Percentiles rank a stretch among this genome's conserved stretches.
Conservation (phyloP, 2,888 invertebrate genomes). For the Ceramica pisi region DNA sequence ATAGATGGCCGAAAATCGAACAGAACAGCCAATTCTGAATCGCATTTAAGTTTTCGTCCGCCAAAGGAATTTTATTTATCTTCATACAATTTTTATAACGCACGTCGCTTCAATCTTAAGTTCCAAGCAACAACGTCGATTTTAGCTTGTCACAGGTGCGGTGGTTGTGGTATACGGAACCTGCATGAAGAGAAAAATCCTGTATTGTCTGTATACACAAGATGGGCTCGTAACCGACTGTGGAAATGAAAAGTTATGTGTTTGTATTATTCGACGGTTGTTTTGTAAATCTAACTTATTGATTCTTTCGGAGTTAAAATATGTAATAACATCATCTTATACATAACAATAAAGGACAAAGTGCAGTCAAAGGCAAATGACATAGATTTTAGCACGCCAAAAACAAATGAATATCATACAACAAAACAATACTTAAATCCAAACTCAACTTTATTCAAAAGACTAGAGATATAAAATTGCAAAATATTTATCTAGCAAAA, state of each 20-base stretch:
- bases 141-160: conserved; percentile 19
- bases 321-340: too few relatives aligned
- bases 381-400: too few relatives aligned
- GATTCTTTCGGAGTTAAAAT: not conserved
- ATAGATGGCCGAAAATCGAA: conserved; percentile 55
- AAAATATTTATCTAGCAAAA: not conserved
- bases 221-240: conserved; percentile 33
- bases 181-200: conserved; percentile 61
- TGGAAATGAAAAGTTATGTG: conserved; percentile 55
- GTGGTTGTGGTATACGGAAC: conserved; percentile 30
- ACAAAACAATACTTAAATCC: too few relatives aligned
- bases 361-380: too few relatives aligned
- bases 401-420: too few relatives aligned
- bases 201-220: conserved; percentile 56
- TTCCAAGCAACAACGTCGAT: conserved; percentile 12
- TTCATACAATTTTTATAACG: conserved; percentile 30
- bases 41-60: conserved; percentile 61
- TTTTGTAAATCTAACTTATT: conserved; percentile 9
- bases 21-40: conserved; percentile 60
- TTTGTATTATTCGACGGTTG: conserved; percentile 27
- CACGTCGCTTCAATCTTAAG: conserved; percentile 7
- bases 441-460: too few relatives aligned
- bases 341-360: too few relatives aligned
- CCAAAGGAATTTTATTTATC: conserved; percentile 58
- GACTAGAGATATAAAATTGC: too few relatives aligned